These are phyloP conservation scores for Triplophysa tibetana DNA, from an alignment of 2,113 vertebrate genomes.

Conservation along the genomic window DNA sequence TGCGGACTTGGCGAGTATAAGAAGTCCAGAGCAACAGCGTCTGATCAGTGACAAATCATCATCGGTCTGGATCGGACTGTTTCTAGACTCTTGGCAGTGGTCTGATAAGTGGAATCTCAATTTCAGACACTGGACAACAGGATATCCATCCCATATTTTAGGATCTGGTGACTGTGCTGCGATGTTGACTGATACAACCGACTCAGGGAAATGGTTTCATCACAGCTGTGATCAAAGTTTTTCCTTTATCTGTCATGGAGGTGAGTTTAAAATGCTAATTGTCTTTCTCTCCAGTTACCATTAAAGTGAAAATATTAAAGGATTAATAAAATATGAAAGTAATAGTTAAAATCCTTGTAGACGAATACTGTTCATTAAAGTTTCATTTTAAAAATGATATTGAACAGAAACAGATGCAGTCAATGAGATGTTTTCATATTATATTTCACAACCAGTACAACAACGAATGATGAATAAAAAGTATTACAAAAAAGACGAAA, in stretches of 20 bases:
- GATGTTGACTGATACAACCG: background rate
- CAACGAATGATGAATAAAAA: no score
- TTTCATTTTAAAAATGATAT: no score
- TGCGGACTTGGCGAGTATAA: slow-evolving; percentile 31
- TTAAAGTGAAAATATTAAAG: no score
- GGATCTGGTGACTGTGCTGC: slow-evolving; percentile 18
- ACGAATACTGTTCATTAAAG: no score
- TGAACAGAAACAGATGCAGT: no score
- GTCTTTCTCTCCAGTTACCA: background rate
- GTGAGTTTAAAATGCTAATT: background rate
- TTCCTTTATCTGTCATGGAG: slow-evolving; percentile 6
- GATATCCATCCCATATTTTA: background rate
- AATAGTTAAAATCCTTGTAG: no score
- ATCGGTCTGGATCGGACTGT: slow-evolving; percentile 25
- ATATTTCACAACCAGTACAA: no score
- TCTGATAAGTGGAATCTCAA: slow-evolving; percentile 8
- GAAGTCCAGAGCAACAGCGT: background rate
- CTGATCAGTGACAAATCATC: background rate
- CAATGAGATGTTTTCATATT: no score
- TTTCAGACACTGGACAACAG: slow-evolving; percentile 32
- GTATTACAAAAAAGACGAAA: no score
- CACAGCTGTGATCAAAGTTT: slow-evolving; percentile 1
- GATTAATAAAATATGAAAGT: no score
- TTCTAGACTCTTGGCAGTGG: slow-evolving; percentile 35
- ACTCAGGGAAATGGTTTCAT: slow-evolving; percentile 6